Evolutionary conservation across 1,140 invertebrate species (phyloP), one percentile per base, ranked within the genome.

Genomic region (Euglossa dilemma): DNA sequence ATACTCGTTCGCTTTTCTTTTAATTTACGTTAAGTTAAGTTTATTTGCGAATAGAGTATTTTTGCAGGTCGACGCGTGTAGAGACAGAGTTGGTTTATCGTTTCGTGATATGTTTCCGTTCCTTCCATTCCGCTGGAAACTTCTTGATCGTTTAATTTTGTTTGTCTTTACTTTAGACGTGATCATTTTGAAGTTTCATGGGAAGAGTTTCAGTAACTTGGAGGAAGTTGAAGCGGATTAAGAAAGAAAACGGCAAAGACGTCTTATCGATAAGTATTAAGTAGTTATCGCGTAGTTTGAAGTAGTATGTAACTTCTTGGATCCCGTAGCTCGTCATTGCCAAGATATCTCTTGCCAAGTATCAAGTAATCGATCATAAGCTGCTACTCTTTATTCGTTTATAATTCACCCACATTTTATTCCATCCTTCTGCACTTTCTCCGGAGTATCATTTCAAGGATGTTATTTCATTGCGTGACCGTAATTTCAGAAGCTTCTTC

Each of bases 201-300:
- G 45, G n/a, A 54, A 14, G 56, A 59, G 43, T 74, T 45, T 9
- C 11, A 8, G 20, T 36, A 74, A 61, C 56, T 74, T 74, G 36
- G 5, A 45, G 11, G 43, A 28, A 59, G 43, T 56, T 9, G 43
- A 74, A 74, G 56, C 56, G 72, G 69, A 71, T 71, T 71, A 71
- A 71, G 69, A 71, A 71, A 54, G 69, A 71, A 71, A 71, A 18
- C 47, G 69, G 69, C 23, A 47, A 50, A 28, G 69, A 54, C 69
- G 69, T 71, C 69, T 71, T 71, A 71, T 54, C 69, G 69, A 71
- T 54, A 52, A 71, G 69, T 74, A 74, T 74, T 61, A 74, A 74
- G 56, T 25, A 59, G 72, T 59, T 59, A 59, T 59, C 56, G 56
- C 56, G 72, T 20, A 71, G 69, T 71, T 71, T 18, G 47, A 52